Evolutionary conservation across 2,113 vertebrate genomes (phyloP).

Genomic region (Prionailurus viverrinus): DNA sequence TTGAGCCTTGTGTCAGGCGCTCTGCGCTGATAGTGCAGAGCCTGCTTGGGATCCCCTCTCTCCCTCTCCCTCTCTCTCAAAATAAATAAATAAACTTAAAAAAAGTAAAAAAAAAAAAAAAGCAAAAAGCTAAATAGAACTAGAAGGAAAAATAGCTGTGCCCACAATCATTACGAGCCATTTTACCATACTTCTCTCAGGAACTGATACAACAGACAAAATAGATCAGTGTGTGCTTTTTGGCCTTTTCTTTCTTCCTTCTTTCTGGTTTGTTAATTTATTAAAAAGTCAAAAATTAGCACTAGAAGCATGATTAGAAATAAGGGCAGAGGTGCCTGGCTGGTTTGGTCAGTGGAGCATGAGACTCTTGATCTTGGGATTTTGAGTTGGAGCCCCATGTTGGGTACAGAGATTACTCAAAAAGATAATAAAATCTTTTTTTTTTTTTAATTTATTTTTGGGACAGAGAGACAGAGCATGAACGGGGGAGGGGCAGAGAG

Average conservation of each 20-base stretch:
- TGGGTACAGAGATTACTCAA: not conserved
- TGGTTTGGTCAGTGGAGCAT: not conserved
- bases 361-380: not conserved
- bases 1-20: too few species aligned
- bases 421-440: not conserved
- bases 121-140: not conserved
- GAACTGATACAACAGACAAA: not conserved
- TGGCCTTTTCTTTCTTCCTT: not conserved
- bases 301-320: not conserved
- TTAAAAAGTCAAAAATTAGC: not conserved
- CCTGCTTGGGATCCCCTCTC: too few species aligned
- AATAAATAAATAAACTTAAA: too few species aligned
- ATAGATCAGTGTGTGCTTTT: not conserved
- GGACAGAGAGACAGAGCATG: too few species aligned
- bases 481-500: too few species aligned
- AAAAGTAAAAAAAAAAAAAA: too few species aligned
- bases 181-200: not conserved
- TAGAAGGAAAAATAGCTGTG: not conserved
- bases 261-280: not conserved
- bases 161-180: not conserved
- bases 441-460: not conserved
- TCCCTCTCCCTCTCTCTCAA: too few species aligned
- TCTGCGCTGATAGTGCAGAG: too few species aligned
- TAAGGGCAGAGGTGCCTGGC: not conserved
- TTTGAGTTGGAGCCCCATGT: not conserved